Percentiles rank a stretch among this genome's conserved stretches.
Evolutionary conservation across 2,113 vertebrate genomes (phyloP).

Genomic region (Acanthisitta chloris): DNA sequence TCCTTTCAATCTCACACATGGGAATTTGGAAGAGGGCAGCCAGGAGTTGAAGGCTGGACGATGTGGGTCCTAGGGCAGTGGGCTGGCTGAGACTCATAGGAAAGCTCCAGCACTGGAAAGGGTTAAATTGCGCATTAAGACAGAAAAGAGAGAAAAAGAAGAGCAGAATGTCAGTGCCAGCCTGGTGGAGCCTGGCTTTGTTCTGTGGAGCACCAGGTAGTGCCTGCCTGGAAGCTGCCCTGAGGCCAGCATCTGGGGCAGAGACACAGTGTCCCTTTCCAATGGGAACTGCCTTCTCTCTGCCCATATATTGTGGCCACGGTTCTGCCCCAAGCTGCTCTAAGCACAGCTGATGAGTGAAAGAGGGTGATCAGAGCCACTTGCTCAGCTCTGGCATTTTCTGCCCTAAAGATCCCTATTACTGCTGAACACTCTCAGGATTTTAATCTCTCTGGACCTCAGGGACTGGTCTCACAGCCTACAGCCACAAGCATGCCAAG

Average conservation of each 20-base stretch:
- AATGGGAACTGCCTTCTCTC: background rate
- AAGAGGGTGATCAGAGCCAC: background rate
- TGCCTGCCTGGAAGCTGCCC: background rate
- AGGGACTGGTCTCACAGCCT: background rate
- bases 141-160: background rate
- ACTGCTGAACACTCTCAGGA: background rate
- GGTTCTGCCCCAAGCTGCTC: background rate
- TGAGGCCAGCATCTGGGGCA: background rate
- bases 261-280: background rate
- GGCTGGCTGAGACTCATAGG: conserved; percentile 3
- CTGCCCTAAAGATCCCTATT: background rate
- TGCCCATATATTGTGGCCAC: rapidly evolving
- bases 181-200: background rate
- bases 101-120: conserved; percentile 33
- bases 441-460: background rate
- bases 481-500: background rate
- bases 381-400: rapidly evolving
- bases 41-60: background rate
- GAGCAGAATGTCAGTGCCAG: background rate
- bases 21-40: conserved; percentile 38
- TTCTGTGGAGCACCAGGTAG: background rate
- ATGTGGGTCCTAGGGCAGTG: background rate
- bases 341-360: background rate
- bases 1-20: conserved; percentile 15
- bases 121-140: background rate